A percentile compares a stretch with the other conserved stretches of the same genome.
Conservation (phyloP, 2,797 vertebrate species). For the Galaxias olidus region DNA sequence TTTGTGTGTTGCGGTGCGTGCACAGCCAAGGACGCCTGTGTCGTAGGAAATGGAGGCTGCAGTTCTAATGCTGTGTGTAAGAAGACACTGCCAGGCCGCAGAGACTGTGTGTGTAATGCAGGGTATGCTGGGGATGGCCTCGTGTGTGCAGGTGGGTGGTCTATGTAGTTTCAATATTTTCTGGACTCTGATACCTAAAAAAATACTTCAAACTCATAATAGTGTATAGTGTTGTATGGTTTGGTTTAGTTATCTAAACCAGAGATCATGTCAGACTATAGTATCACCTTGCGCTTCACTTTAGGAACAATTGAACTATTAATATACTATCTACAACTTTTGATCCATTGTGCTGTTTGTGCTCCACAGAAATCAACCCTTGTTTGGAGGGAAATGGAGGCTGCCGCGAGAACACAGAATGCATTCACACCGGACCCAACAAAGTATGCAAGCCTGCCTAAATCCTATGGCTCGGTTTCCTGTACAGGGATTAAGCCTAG, state of each 20-base stretch:
- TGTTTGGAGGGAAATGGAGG: constrained; percentile 82
- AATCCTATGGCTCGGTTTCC: no score
- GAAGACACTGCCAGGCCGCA: constrained; percentile 80
- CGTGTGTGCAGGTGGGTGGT: constrained; percentile 82
- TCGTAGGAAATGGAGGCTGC: constrained; percentile 81
- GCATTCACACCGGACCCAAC: constrained; percentile 88
- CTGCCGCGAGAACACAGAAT: constrained; percentile 85
- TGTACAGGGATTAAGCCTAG: no score
- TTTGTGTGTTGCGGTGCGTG: not conserved
- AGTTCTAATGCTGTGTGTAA: constrained; percentile 82
- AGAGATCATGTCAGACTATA: no score
- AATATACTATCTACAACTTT: no score
- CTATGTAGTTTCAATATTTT: no score
- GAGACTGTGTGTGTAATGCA: constrained; percentile 76
- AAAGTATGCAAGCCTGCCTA: constrained; percentile 74
- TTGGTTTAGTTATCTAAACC: no score
- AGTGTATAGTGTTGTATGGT: no score
- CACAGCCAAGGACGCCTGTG: constrained; percentile 82
- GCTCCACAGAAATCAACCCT: constrained; percentile 86
- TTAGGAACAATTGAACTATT: no score
- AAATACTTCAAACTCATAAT: no score
- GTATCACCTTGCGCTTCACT: no score
- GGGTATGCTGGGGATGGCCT: constrained; percentile 86
- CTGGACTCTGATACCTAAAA: no score
- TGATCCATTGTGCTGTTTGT: no score